phyloP scores from a whole-genome alignment of 1,140 invertebrate species.

The Sminthurides bifidus region DNA sequence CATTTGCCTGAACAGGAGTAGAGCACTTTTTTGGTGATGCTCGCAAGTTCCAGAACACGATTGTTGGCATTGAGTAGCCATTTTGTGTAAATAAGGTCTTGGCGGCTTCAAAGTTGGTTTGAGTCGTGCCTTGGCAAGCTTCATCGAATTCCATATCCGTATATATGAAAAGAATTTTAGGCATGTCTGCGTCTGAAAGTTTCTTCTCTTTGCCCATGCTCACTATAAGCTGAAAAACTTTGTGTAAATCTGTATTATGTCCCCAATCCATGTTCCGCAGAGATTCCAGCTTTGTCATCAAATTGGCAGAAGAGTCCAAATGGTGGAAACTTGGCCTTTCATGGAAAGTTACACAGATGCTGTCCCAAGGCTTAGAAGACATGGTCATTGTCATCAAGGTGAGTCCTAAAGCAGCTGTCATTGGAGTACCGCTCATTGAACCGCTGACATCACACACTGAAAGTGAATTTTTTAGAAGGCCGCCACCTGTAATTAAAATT shows the following conservation, averaged over 20 bases:
- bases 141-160: constrained; percentile 30
- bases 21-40: background rate
- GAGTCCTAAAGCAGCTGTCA: constrained; percentile 21
- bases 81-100: constrained; percentile 11
- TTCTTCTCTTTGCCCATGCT: constrained; percentile 15
- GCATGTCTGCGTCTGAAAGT: constrained; percentile 18
- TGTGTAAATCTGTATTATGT: constrained; percentile 21
- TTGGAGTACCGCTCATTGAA: constrained; percentile 23
- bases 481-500: constrained; percentile 1
- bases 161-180: constrained; percentile 24
- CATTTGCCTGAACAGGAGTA: constrained; percentile 11
- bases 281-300: constrained; percentile 13
- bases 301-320: background rate
- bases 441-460: constrained; percentile 25
- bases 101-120: constrained; percentile 23
- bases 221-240: constrained; percentile 22
- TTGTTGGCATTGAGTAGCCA: constrained; percentile 19
- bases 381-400: constrained; percentile 22
- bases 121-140: background rate
- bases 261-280: constrained; percentile 23
- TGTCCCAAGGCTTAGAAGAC: constrained; percentile 18
- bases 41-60: constrained; percentile 29
- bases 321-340: constrained; percentile 11
- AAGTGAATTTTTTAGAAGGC: constrained; percentile 16
- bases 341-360: constrained; percentile 20